A percentile compares a stretch with the other conserved stretches of the same genome.
phyloP scores from a whole-genome alignment of 1,140 invertebrate genomes.

The Thereuonema tuberculata region DNA sequence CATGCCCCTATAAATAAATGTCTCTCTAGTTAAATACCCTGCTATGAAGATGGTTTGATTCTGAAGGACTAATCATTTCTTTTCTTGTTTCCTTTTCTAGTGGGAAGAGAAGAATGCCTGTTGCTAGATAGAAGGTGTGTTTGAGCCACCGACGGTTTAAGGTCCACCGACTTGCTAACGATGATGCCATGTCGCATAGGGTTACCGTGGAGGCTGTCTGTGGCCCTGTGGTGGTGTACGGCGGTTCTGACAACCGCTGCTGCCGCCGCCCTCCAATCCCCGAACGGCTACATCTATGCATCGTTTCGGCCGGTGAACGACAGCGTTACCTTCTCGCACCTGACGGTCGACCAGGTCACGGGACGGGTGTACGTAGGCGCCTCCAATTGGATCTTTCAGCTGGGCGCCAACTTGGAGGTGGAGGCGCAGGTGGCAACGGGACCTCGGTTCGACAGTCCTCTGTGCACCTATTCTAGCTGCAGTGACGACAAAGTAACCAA shows the following conservation, averaged over 20 bases:
- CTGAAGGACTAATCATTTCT: no score
- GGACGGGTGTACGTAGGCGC: slow-evolving; percentile 60
- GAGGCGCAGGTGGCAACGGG: slow-evolving; percentile 51
- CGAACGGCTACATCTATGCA: slow-evolving; percentile 17
- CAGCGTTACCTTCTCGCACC: slow-evolving; percentile 37
- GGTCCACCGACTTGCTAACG: no score
- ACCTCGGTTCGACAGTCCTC: slow-evolving; percentile 69
- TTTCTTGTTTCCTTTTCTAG: no score
- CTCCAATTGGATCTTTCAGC: slow-evolving; percentile 66
- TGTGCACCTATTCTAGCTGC: slow-evolving; percentile 74
- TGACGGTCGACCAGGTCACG: slow-evolving; percentile 44
- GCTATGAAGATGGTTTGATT: no score
- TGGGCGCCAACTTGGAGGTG: slow-evolving; percentile 54
- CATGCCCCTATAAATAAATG: no score
- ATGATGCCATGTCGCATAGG: no score
- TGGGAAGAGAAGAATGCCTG: no score
- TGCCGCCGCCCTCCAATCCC: neutral
- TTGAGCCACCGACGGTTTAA: no score
- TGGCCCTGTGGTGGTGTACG: neutral
- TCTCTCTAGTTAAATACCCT: no score
- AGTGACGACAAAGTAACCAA: slow-evolving; percentile 36
- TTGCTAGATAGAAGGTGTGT: no score
- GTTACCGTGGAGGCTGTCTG: no score
- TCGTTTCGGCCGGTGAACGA: slow-evolving; percentile 28
- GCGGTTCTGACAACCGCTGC: neutral